A percentile compares a stretch with the other conserved stretches of the same genome.
Evolutionary conservation across 2,888 invertebrate genomes (phyloP).

Genomic region (Lumbricus terrestris): DNA sequence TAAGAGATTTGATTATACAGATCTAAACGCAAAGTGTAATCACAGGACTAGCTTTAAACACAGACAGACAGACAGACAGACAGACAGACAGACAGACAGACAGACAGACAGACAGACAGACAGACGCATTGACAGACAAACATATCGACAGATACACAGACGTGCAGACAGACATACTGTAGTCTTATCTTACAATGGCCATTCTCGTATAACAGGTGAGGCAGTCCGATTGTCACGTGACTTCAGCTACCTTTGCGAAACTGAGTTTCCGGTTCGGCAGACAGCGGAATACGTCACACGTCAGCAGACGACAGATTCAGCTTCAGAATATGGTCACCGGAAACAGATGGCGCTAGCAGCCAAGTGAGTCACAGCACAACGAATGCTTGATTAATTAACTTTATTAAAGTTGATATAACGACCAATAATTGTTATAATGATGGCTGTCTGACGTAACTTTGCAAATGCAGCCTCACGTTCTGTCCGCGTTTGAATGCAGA

Average conservation of each 20-base stretch:
- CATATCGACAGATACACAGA: neutral
- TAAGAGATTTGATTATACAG: too few species aligned
- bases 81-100: neutral
- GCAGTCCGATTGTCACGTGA: constrained; percentile 96
- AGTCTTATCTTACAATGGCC: neutral
- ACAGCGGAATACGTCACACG: constrained; percentile 92
- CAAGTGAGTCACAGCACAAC: constrained; percentile 68
- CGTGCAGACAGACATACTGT: neutral
- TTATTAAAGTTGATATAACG: too few species aligned
- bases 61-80: too few species aligned
- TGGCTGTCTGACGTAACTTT: too few species aligned
- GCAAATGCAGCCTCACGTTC: too few species aligned
- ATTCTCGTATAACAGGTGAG: constrained; percentile 71
- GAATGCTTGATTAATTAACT: neutral
- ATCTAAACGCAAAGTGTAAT: too few species aligned
- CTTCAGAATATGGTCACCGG: constrained; percentile 52
- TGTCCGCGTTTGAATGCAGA: too few species aligned
- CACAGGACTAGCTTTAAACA: too few species aligned
- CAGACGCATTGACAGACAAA: neutral
- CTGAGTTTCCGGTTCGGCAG: constrained; percentile 95
- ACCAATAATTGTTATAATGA: too few species aligned
- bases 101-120: neutral
- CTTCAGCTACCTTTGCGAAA: constrained; percentile 97
- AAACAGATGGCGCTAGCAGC: constrained; percentile 74
- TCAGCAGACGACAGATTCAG: constrained; percentile 64